These are phyloP conservation scores for Ommatoiulus sabulosus DNA, from an alignment of 2,888 invertebrate species.

Conservation along the genomic window DNA sequence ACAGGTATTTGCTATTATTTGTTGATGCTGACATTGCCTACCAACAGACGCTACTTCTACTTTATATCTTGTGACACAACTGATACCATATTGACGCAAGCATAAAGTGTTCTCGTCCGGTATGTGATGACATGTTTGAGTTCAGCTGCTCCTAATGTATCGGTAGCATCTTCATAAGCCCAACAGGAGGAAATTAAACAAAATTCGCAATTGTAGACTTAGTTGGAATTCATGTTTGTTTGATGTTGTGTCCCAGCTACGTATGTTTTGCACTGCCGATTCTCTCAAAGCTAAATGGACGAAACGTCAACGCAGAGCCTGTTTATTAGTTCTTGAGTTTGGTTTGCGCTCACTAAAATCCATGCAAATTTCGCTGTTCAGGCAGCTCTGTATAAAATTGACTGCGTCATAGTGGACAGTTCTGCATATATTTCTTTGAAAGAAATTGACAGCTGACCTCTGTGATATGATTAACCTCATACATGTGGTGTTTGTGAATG, in stretches of 20 bases:
- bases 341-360: neutral
- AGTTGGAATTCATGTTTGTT: neutral
- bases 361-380: constrained; percentile 3
- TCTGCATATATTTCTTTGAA: neutral
- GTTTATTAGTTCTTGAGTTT: neutral
- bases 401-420: neutral
- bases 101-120: neutral
- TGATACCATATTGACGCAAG: neutral
- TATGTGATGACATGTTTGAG: neutral
- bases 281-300: neutral
- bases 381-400: neutral
- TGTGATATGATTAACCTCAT: constrained; percentile 3
- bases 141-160: neutral
- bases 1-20: too few species aligned
- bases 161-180: neutral
- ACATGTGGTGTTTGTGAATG: neutral
- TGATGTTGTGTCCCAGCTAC: neutral
- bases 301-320: neutral
- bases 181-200: neutral
- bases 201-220: neutral
- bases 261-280: neutral
- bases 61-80: neutral
- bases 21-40: too few species aligned
- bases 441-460: neutral
- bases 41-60: neutral